Evolutionary conservation across 2,888 invertebrate species (phyloP).

Genomic region (Thereva unica): DNA sequence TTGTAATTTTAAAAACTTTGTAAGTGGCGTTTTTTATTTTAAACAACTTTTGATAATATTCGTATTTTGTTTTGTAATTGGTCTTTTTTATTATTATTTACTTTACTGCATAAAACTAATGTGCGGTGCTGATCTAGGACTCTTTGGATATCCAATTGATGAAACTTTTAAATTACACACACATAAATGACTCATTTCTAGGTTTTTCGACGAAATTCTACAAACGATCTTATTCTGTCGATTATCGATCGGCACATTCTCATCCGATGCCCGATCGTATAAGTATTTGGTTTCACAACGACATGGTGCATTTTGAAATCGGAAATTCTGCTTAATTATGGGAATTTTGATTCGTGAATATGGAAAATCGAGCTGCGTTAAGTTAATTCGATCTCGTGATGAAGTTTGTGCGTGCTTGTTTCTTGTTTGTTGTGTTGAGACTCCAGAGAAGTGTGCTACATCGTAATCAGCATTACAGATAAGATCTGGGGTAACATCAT

Average conservation of each 20-base stretch:
- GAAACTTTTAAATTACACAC: constrained; percentile 8
- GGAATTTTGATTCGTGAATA: neutral
- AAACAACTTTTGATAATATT: too few species aligned
- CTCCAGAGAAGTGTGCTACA: constrained; percentile 16
- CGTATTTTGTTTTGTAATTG: too few species aligned
- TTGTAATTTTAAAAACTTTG: too few species aligned
- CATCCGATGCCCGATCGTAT: constrained; percentile 52
- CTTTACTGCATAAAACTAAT: constrained; percentile 14
- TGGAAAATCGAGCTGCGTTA: neutral
- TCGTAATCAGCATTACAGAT: constrained; percentile 51
- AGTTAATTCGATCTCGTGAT: neutral
- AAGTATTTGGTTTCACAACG: constrained; percentile 52
- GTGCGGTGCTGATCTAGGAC: constrained; percentile 15
- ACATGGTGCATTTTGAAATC: constrained; percentile 45
- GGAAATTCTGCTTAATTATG: constrained; percentile 32
- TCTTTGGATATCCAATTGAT: neutral
- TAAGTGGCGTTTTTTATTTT: too few species aligned
- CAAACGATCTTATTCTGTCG: neutral
- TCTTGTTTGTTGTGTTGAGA: neutral
- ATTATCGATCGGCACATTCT: constrained; percentile 46
- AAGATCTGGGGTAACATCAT: constrained; percentile 51
- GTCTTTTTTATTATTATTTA: neutral
- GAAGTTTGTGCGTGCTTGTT: neutral
- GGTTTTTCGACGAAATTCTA: constrained; percentile 3
- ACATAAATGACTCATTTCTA: constrained; percentile 6